Percentiles rank a stretch among this genome's conserved stretches.
Conservation (phyloP, 2,888 invertebrate genomes). For the Pseudococcus jackbeardsleyi region DNA sequence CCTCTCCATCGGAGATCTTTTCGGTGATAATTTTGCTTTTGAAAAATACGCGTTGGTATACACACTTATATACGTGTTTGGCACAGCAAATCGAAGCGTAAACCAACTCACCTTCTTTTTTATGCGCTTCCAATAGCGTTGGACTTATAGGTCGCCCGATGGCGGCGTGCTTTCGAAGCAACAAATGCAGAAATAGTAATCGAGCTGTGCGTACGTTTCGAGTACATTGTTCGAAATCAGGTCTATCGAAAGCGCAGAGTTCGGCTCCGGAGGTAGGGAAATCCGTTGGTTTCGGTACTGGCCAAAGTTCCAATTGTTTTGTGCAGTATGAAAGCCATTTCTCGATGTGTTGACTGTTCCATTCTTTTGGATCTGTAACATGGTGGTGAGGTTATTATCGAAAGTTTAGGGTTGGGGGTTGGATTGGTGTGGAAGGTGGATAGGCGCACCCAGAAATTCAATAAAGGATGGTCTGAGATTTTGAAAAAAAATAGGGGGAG, state of each 20-base stretch:
- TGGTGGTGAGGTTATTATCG: background rate
- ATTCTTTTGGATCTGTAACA: slow-evolving; percentile 76
- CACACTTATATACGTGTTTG: background rate
- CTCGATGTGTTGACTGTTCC: slow-evolving; percentile 75
- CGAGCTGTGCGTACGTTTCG: slow-evolving; percentile 73
- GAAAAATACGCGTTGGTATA: slow-evolving; percentile 24
- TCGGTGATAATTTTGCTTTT: slow-evolving; percentile 47
- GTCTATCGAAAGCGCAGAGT: slow-evolving; percentile 75
- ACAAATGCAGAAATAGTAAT: slow-evolving; percentile 76
- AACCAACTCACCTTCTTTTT: slow-evolving; percentile 66
- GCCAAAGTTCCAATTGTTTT: slow-evolving; percentile 74
- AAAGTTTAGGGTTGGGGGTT: background rate
- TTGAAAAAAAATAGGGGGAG: too few species aligned
- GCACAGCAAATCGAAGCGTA: background rate
- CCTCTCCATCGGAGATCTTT: slow-evolving; percentile 56
- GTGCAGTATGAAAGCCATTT: slow-evolving; percentile 78
- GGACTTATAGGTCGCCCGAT: slow-evolving; percentile 74
- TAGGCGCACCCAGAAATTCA: too few species aligned
- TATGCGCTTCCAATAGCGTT: slow-evolving; percentile 54
- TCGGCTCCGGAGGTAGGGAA: slow-evolving; percentile 75
- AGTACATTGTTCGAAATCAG: slow-evolving; percentile 75
- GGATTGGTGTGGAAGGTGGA: background rate
- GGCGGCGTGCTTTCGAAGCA: slow-evolving; percentile 74
- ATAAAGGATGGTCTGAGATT: background rate
- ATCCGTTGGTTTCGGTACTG: slow-evolving; percentile 72